These are phyloP conservation scores for Thalpophila matura DNA, from an alignment of 2,888 invertebrate genomes.

Conservation along the genomic window DNA sequence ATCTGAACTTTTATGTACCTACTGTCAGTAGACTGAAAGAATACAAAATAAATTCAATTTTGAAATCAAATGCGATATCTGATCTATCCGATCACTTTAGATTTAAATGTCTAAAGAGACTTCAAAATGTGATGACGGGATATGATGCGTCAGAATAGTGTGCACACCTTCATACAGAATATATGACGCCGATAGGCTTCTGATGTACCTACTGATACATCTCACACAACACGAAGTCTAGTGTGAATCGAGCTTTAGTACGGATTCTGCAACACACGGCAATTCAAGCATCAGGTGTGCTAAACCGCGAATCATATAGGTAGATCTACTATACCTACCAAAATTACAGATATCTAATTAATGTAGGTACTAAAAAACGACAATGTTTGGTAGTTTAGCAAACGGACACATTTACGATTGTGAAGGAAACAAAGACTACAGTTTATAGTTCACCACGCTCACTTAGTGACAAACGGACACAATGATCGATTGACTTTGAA, in stretches of 20 bases:
- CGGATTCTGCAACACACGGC: neutral
- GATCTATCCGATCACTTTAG: neutral
- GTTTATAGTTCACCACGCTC: conserved; percentile 56
- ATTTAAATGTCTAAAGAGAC: conserved; percentile 2
- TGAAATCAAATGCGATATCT: neutral
- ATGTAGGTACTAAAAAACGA: conserved; percentile 5
- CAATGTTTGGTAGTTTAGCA: conserved; percentile 30
- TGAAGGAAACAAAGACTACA: conserved; percentile 48
- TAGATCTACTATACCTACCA: no score
- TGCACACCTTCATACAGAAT: no score
- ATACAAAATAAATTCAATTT: conserved; percentile 6
- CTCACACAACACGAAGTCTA: no score
- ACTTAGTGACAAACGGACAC: conserved; percentile 52
- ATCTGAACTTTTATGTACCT: conserved; percentile 9
- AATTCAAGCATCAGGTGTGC: no score
- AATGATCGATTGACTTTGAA: conserved; percentile 59
- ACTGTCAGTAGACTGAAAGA: neutral
- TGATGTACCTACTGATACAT: no score
- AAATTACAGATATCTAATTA: no score
- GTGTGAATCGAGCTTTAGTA: no score
- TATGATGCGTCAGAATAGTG: no score
- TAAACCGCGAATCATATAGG: no score
- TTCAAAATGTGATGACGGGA: no score
- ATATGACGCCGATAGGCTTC: no score
- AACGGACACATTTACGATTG: conserved; percentile 45